Base-by-base conservation (phyloP, 2,888 invertebrate species). In the Eristalis intricaria region DNA sequence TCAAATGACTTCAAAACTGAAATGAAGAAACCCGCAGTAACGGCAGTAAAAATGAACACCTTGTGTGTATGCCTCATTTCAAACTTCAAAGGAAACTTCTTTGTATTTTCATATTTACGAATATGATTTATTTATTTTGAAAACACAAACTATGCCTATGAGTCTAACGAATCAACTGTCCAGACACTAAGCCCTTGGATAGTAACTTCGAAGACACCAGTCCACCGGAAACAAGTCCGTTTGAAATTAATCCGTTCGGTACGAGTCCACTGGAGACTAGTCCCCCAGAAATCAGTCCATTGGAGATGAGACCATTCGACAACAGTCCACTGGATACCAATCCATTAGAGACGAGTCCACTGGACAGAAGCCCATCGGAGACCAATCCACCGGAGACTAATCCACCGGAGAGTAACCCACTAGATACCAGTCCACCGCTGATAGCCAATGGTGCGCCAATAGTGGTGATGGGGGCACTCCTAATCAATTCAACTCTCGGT, bases 351-450 rank as follows among this genome's bases (percentile, higher is more conserved):
- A 78, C 13, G 19, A 73, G n/a, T 1, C 73, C 73, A 5, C 35
- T 26, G 13, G 69, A 50, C 26, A 74, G 5, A 32, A 80, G 19
- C 15, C 80, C 81, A 40, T 38, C 63, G 1, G 64, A 11, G 8
- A 81, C 15, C 5, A 82, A n/a, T 11, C 76, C 76, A 77, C 76
- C 70, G 0, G 71, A 71, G 10, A 83, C 26, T 11, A 82, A n/a
- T 4, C 65, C 58, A 40, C 32, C 63, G 15, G 56, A 32, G 1
- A 75, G 26, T n/a, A 75, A n/a, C 8, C 65, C 65, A 43, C 19
- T 19, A 4, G 68, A 61, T 8, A 68, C 50, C 22, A 76, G 32
- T 32, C 76, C 76, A 43, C n/a, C 13, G 13, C 60, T 13, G 71
- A 65, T 15, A 35, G 23, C 76, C 76, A 76, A 11, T 61, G 40